Evolutionary conservation across 2,888 invertebrate species (phyloP).

Genomic region (Erebia palarica): DNA sequence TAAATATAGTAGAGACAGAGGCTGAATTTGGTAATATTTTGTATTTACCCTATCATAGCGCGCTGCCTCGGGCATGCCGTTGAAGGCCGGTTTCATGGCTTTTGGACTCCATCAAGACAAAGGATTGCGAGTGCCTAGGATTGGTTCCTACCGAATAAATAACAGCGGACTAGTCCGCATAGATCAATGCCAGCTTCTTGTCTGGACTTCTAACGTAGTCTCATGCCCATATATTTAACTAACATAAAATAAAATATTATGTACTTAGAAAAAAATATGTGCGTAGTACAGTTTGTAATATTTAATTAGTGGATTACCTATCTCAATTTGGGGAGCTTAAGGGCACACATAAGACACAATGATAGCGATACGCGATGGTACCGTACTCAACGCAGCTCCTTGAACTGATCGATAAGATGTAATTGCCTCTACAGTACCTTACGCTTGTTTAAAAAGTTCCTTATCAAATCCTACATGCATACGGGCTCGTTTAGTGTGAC

Average conservation of each 20-base stretch:
- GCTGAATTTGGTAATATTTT: constrained; percentile 6
- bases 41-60: constrained; percentile 11
- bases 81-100: constrained; percentile 6
- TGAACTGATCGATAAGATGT: too few relatives aligned
- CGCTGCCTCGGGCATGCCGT: background rate
- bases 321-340: too few relatives aligned
- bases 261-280: too few relatives aligned
- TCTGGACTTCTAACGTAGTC: background rate
- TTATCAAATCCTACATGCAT: background rate
- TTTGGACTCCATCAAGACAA: constrained; percentile 6
- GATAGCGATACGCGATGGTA: too few relatives aligned
- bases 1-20: background rate
- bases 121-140: constrained; percentile 10
- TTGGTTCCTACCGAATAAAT: constrained; percentile 1
- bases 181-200: constrained; percentile 8
- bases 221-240: background rate
- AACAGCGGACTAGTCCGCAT: background rate
- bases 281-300: too few relatives aligned
- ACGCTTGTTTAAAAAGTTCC: too few relatives aligned
- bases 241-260: background rate
- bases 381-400: too few relatives aligned
- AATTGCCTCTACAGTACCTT: too few relatives aligned
- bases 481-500: background rate
- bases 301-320: too few relatives aligned
- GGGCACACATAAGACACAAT: too few relatives aligned